Conservation (phyloP, 2,113 vertebrate species). For the Pelecanus crispus region DNA sequence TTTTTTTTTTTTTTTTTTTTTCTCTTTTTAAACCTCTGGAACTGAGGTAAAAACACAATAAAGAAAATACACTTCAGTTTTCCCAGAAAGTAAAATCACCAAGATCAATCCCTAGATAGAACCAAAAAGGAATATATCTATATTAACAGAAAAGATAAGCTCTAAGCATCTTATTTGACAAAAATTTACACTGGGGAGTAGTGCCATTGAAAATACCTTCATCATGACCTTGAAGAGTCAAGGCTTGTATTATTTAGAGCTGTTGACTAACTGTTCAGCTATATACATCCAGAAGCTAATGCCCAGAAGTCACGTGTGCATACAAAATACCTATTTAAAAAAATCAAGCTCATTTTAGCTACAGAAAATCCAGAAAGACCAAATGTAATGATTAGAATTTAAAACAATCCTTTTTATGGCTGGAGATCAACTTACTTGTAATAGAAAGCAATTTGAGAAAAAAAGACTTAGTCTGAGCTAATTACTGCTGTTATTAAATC, state of each 20-base stretch:
- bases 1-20: background rate
- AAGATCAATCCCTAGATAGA: background rate
- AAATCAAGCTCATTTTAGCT: background rate
- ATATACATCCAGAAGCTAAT: background rate
- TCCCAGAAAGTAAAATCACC: background rate
- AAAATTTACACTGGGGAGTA: background rate
- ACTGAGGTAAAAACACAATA: background rate
- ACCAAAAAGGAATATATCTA: background rate
- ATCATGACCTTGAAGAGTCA: background rate
- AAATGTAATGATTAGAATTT: background rate
- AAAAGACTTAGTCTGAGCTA: background rate
- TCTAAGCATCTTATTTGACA: background rate
- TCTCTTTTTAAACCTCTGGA: background rate
- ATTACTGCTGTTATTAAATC: background rate
- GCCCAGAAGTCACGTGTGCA: background rate
- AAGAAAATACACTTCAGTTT: background rate
- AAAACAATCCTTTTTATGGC: background rate
- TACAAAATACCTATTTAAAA: background rate
- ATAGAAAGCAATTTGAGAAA: background rate
- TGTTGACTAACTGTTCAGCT: background rate
- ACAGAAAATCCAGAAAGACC: background rate
- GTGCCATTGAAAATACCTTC: background rate
- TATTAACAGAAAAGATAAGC: background rate
- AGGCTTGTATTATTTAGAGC: background rate
- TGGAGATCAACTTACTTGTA: background rate